phyloP scores from a whole-genome alignment of 2,797 vertebrate genomes.

The Tapirus indicus region DNA sequence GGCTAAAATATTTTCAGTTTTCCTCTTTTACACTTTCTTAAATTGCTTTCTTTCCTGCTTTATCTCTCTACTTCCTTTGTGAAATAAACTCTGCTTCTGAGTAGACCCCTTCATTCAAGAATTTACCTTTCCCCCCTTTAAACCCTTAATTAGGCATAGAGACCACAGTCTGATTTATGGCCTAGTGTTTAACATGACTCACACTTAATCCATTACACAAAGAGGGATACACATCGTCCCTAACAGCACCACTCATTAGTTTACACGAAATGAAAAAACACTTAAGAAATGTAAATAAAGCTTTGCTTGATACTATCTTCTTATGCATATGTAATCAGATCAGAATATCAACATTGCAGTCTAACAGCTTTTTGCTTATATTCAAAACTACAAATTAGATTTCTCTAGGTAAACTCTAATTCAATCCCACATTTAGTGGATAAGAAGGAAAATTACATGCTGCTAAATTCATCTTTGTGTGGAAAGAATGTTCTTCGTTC shows the following conservation, averaged over 20 bases:
- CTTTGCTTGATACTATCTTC: slow-evolving; percentile 74
- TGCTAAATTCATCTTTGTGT: slow-evolving; percentile 77
- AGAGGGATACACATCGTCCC: slow-evolving; percentile 78
- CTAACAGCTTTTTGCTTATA: slow-evolving; percentile 80
- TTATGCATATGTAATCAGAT: slow-evolving; percentile 76
- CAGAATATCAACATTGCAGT: slow-evolving; percentile 72
- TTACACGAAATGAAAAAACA: slow-evolving; percentile 73
- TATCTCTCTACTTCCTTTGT: slow-evolving; percentile 73
- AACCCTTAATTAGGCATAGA: slow-evolving; percentile 79
- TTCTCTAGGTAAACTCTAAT: slow-evolving; percentile 84
- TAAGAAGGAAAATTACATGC: slow-evolving; percentile 79
- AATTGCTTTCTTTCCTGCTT: slow-evolving; percentile 63
- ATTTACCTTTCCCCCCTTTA: slow-evolving; percentile 81
- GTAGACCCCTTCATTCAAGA: slow-evolving; percentile 77
- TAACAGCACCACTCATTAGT: slow-evolving; percentile 78
- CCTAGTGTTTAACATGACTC: slow-evolving; percentile 78
- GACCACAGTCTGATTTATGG: slow-evolving; percentile 81
- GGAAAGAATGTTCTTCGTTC: slow-evolving; percentile 68
- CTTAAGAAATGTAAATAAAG: slow-evolving; percentile 84
- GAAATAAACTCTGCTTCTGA: slow-evolving; percentile 74
- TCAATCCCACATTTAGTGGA: slow-evolving; percentile 74
- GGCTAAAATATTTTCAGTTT: slow-evolving; percentile 54
- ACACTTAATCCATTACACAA: slow-evolving; percentile 82
- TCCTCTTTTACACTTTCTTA: slow-evolving; percentile 49
- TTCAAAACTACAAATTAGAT: slow-evolving; percentile 82